A percentile compares a stretch with the other conserved stretches of the same genome.
Evolutionary conservation across 2,113 vertebrate species (phyloP).

Genomic region (Spea bombifrons): DNA sequence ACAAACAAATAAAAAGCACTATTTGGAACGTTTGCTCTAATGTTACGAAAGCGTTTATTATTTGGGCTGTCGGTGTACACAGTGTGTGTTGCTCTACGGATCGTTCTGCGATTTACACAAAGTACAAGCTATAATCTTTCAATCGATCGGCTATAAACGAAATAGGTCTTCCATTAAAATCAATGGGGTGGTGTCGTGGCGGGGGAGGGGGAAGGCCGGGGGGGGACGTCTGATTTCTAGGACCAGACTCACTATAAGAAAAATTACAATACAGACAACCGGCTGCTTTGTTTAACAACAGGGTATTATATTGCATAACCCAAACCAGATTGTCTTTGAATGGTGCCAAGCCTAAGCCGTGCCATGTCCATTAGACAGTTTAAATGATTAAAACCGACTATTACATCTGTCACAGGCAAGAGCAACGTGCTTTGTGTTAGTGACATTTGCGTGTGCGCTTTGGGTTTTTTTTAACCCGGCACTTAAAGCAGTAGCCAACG

Average conservation of each 20-base stretch:
- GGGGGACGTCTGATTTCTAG: not conserved
- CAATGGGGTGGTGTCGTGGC: not conserved
- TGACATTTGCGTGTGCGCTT: not conserved
- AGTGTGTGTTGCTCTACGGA: not conserved
- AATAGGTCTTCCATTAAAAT: not conserved
- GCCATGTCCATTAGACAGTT: slow-evolving; percentile 14
- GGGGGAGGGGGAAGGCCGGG: too few relatives aligned
- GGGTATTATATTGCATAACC: slow-evolving; percentile 27
- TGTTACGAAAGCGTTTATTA: not conserved
- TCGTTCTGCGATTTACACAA: not conserved
- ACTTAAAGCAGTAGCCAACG: slow-evolving; percentile 29
- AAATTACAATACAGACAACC: slow-evolving; percentile 28
- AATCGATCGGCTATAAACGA: not conserved
- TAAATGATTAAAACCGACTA: slow-evolving; percentile 12
- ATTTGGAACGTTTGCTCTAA: not conserved
- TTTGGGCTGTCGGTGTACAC: not conserved
- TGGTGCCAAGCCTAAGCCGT: slow-evolving; percentile 19
- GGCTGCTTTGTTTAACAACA: slow-evolving; percentile 15
- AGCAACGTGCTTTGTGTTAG: not conserved
- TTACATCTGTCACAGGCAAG: not conserved
- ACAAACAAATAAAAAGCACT: too few relatives aligned
- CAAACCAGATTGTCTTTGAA: slow-evolving; percentile 13
- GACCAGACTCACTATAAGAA: slow-evolving; percentile 2
- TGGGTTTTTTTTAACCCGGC: not conserved
- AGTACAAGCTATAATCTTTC: slow-evolving; percentile 5